Evolutionary conservation across 1,140 invertebrate genomes (phyloP).

Genomic region (Bradysia coprophila): DNA sequence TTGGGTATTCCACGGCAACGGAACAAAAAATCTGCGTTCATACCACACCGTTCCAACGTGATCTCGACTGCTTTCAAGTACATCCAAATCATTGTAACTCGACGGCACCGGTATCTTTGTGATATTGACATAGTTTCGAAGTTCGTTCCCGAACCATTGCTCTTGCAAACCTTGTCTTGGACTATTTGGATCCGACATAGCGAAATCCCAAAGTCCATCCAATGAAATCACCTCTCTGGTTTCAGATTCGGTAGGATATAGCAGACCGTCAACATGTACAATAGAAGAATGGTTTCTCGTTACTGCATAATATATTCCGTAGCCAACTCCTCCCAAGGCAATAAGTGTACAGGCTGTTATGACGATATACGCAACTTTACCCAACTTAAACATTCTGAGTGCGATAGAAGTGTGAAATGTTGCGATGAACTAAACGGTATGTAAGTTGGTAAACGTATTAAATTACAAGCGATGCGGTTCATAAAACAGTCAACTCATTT

Average conservation of each 20-base stretch:
- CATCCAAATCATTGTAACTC: constrained; percentile 90
- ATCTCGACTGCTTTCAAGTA: constrained; percentile 59
- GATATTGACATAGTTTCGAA: constrained; percentile 11
- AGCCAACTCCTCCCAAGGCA: constrained; percentile 13
- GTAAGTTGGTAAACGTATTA: too few species aligned
- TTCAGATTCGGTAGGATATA: constrained; percentile 70
- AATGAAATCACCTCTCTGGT: constrained; percentile 55
- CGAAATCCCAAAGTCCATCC: constrained; percentile 83
- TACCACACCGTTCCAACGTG: constrained; percentile 95
- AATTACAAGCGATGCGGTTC: too few species aligned
- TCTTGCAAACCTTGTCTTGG: constrained; percentile 55
- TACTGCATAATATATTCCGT: constrained; percentile 64
- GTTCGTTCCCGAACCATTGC: constrained; percentile 50
- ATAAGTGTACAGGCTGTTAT: constrained; percentile 17
- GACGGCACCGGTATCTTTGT: constrained; percentile 90
- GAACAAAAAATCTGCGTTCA: constrained; percentile 60
- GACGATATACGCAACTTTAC: constrained; percentile 13
- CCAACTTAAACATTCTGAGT: constrained; percentile 14
- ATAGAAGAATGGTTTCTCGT: constrained; percentile 25
- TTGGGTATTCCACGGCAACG: constrained; percentile 46
- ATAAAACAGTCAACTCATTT: too few species aligned
- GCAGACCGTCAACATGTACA: constrained; percentile 9
- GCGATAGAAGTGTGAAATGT: too few species aligned
- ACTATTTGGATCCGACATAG: constrained; percentile 38
- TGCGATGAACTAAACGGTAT: too few species aligned